phyloP scores from a whole-genome alignment of 2,888 invertebrate genomes.

The Conus canariensis region DNA sequence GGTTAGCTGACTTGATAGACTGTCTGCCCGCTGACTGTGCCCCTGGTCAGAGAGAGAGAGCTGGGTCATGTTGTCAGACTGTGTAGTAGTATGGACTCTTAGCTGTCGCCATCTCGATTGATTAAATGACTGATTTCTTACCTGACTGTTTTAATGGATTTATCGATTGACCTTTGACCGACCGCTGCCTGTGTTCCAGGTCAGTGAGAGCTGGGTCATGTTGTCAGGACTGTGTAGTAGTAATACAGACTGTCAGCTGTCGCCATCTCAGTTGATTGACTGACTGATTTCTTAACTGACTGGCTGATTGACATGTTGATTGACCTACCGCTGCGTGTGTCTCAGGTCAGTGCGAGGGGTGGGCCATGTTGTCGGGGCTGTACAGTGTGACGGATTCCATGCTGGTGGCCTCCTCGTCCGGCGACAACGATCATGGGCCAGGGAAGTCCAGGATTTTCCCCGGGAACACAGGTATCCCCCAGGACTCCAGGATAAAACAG shows the following conservation, averaged over 20 bases:
- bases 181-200: too few relatives aligned
- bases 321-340: background rate
- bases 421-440: slow-evolving; percentile 56
- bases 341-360: slow-evolving; percentile 56
- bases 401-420: slow-evolving; percentile 53
- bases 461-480: slow-evolving; percentile 1
- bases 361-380: slow-evolving; percentile 63
- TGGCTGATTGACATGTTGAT: too few relatives aligned
- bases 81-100: too few relatives aligned
- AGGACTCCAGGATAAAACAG: background rate
- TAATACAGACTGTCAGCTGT: background rate
- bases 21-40: background rate
- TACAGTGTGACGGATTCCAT: slow-evolving; percentile 52
- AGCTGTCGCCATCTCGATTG: too few relatives aligned
- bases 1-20: background rate
- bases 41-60: too few relatives aligned
- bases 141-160: too few relatives aligned
- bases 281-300: background rate
- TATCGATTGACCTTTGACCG: too few relatives aligned
- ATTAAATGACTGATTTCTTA: too few relatives aligned
- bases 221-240: background rate
- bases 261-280: background rate
- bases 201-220: background rate
- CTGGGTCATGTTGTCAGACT: too few relatives aligned
- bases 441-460: slow-evolving; percentile 53